Evolutionary conservation across 2,797 vertebrate species (phyloP).

Genomic region (Hippocampus kuda): DNA sequence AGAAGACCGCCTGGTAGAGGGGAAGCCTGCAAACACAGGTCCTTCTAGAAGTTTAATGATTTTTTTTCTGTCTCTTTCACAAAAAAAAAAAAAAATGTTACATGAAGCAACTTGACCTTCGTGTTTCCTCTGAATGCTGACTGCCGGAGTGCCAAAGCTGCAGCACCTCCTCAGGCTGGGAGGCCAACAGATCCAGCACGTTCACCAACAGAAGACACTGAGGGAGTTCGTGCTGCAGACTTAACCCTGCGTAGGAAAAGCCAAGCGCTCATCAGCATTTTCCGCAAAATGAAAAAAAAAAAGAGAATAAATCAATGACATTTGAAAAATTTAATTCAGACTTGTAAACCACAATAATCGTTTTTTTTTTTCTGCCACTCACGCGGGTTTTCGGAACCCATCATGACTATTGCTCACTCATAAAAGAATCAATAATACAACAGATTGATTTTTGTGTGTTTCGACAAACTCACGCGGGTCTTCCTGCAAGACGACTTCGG

Average conservation of each 20-base stretch:
- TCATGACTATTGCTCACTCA: no score
- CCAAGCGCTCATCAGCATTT: background rate
- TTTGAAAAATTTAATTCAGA: no score
- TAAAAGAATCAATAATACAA: background rate
- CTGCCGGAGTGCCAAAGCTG: constrained; percentile 74
- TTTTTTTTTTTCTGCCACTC: no score
- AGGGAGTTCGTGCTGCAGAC: constrained; percentile 70
- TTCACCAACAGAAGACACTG: constrained; percentile 78
- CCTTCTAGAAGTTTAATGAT: background rate
- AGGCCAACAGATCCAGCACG: constrained; percentile 71
- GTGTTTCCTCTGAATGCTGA: constrained; percentile 58
- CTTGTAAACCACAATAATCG: no score
- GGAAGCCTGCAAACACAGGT: constrained; percentile 61
- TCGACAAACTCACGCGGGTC: constrained; percentile 61
- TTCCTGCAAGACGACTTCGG: constrained; percentile 70
- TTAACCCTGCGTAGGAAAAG: constrained; percentile 58
- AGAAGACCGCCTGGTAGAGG: constrained; percentile 75
- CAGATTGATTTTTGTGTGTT: background rate
- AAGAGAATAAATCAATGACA: no score
- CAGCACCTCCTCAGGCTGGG: constrained; percentile 72
- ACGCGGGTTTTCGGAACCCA: no score
- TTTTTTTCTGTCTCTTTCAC: no score
- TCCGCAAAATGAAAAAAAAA: no score
- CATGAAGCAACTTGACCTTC: constrained; percentile 48
- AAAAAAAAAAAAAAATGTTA: background rate